phyloP scores from a whole-genome alignment of 2,888 invertebrate genomes.

The Polyploca ridens region DNA sequence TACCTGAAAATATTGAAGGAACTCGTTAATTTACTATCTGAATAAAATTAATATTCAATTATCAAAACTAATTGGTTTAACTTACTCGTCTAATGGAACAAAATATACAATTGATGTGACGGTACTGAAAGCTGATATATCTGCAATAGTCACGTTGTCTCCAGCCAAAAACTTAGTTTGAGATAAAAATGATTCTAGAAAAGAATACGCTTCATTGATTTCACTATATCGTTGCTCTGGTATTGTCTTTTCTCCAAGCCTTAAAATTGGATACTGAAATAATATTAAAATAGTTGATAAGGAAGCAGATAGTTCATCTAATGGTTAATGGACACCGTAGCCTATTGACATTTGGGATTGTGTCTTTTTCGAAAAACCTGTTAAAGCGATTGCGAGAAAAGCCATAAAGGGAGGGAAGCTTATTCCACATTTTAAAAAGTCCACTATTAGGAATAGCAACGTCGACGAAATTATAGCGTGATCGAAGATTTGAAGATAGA shows the following conservation, averaged over 20 bases:
- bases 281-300: background rate
- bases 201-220: slow-evolving; percentile 61
- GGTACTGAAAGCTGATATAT: slow-evolving; percentile 30
- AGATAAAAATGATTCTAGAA: slow-evolving; percentile 66
- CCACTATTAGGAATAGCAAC: too few relatives aligned
- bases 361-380: too few relatives aligned
- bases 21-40: too few relatives aligned
- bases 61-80: background rate
- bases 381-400: too few relatives aligned
- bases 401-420: too few relatives aligned
- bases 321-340: too few relatives aligned
- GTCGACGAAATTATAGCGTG: too few relatives aligned
- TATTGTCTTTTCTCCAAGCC: slow-evolving; percentile 46
- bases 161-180: slow-evolving; percentile 72
- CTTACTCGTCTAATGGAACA: slow-evolving; percentile 1
- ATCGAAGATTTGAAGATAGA: too few relatives aligned
- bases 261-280: slow-evolving; percentile 32
- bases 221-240: slow-evolving; percentile 48
- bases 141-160: slow-evolving; percentile 72
- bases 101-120: background rate
- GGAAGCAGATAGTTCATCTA: too few relatives aligned
- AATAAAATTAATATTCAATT: too few relatives aligned
- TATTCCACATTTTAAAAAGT: too few relatives aligned
- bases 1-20: slow-evolving; percentile 42
- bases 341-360: too few relatives aligned